Evolutionary conservation across 2,888 invertebrate species (phyloP), one percentile per base, ranked within the genome.

Genomic region (Thereva unica): DNA sequence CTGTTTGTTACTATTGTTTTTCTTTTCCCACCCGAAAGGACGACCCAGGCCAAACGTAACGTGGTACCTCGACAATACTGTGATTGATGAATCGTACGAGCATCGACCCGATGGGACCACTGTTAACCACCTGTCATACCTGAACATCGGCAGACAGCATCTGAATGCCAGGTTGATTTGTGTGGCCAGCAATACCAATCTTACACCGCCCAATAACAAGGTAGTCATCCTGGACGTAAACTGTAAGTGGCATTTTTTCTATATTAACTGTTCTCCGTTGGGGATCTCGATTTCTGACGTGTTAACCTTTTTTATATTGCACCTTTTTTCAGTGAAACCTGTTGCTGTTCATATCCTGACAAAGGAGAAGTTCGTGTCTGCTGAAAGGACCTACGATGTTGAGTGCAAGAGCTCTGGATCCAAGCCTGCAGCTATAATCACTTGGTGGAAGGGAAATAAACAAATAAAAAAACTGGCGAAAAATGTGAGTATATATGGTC

Each of bases 371-470:
- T 89, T 89, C 77, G 87, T 95, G 66, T 92, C 91, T 23, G 92
- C 93, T 0, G 93, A 92, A 76, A 91, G 91, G 78, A 86, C 90
- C 71, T 93, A 93, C 80, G 92, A 93, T 75, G 88, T 95, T 69
- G 93, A 93, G 78, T 95, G 95, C 80, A 87, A 89, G 76, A 90
- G 93, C 67, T 87, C 89, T 0, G 95, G 95, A 65, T 94, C 94
- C 9, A 85, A 92, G 71, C 94, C 95, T 5, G 89, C 91, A 71
- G 93, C 94, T 3, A 84, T 87, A 67, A 90, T 95, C 76, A 90
- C 92, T 55, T 95, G 95, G 95, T 94, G 92, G 92, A 92, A 92
- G 79, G 90, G 89, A 74, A 91, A 88, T 77, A 85, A 89, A 74
- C 91, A 89, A 80, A 85, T 93, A 71, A 91, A 90, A 81, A 86